Percentiles rank a stretch among this genome's conserved stretches.
These are phyloP conservation scores for Synanthedon andrenaeformis DNA, from an alignment of 2,888 invertebrate genomes.

Conservation along the genomic window DNA sequence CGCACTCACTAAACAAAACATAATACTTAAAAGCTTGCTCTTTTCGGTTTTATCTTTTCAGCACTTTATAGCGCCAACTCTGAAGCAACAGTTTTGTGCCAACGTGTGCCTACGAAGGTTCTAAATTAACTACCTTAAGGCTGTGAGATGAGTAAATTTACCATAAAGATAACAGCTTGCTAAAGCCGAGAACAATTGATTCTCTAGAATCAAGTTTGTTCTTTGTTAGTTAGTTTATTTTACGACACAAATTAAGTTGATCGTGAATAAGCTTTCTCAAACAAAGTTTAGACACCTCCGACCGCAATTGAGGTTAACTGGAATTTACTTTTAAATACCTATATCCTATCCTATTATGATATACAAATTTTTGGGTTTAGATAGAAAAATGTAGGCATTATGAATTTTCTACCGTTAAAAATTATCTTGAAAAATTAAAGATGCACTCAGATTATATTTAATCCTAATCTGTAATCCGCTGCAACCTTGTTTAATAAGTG, in stretches of 20 bases:
- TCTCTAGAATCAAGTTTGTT: not conserved
- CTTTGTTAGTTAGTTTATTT: slow-evolving; percentile 1
- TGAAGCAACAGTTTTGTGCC: no score
- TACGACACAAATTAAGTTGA: slow-evolving; percentile 13
- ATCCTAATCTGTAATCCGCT: no score
- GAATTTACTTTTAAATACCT: slow-evolving; percentile 15
- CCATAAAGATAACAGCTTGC: not conserved
- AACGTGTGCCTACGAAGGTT: no score
- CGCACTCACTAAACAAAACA: no score
- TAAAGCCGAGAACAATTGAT: slow-evolving; percentile 1
- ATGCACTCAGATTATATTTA: no score
- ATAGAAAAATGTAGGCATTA: slow-evolving; percentile 14
- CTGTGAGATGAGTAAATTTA: no score
- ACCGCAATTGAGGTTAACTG: slow-evolving; percentile 27
- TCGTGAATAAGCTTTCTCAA: slow-evolving; percentile 17
- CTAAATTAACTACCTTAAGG: no score
- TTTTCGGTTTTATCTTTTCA: no score
- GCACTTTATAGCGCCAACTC: no score
- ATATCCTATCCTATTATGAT: slow-evolving; percentile 17
- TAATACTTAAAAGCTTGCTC: no score
- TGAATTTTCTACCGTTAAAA: not conserved
- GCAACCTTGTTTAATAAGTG: no score
- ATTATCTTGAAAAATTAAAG: no score
- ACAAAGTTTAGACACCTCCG: slow-evolving; percentile 23
- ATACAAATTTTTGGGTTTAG: slow-evolving; percentile 11